These are phyloP conservation scores for Aphelenchoides fujianensis DNA, from an alignment of 1,140 invertebrate species.

Conservation along the genomic window DNA sequence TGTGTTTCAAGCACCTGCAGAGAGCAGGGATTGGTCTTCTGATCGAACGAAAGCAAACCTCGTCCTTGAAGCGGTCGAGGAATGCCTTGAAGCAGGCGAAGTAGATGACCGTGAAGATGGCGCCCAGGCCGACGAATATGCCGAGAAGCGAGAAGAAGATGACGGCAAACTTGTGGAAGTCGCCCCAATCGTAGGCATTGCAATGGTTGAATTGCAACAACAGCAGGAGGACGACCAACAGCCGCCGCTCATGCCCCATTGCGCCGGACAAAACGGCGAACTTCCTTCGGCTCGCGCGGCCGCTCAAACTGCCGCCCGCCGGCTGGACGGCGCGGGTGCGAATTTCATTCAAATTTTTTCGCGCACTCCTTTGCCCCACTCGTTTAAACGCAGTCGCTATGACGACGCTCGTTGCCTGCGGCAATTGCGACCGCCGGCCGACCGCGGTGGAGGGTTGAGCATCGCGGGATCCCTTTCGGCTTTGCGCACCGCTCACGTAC, in stretches of 20 bases:
- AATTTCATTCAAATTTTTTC: constrained; percentile 1
- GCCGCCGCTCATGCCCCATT: background rate
- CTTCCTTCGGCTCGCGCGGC: too few species aligned
- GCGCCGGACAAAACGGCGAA: background rate
- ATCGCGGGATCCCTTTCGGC: background rate
- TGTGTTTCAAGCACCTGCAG: constrained; percentile 39
- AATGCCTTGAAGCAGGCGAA: constrained; percentile 35
- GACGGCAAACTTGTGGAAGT: constrained; percentile 44
- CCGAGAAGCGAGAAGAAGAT: constrained; percentile 43
- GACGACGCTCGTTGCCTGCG: background rate
- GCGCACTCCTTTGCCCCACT: background rate
- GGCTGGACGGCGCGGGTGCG: too few species aligned
- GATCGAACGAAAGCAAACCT: constrained; percentile 18
- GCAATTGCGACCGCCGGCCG: background rate
- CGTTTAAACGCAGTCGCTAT: background rate
- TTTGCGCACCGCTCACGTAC: too few species aligned
- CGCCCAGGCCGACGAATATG: constrained; percentile 26
- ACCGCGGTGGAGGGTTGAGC: background rate
- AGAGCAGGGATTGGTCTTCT: constrained; percentile 7
- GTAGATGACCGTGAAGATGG: constrained; percentile 37
- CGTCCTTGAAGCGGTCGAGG: constrained; percentile 32
- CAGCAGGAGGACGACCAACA: background rate
- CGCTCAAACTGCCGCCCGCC: too few species aligned
- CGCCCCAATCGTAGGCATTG: constrained; percentile 35
- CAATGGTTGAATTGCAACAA: background rate